Percentiles rank a stretch among this genome's conserved stretches.
These are phyloP conservation scores for Stomorhina lunata DNA, from an alignment of 2,888 invertebrate species.

Conservation along the genomic window DNA sequence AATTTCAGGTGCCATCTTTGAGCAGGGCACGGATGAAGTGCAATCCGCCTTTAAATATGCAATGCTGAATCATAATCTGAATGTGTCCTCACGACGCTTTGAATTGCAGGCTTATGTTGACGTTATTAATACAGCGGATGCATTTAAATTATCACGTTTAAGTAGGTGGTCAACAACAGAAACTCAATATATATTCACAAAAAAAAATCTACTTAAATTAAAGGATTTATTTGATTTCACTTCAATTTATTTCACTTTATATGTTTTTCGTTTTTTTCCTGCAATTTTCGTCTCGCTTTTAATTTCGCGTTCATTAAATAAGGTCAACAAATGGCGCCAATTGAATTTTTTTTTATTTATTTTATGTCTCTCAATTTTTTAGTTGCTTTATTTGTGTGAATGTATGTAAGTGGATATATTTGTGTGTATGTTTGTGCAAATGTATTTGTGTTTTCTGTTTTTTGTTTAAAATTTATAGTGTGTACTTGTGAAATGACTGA, in stretches of 20 bases:
- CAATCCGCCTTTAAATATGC: constrained; percentile 96
- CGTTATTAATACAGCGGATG: constrained; percentile 95
- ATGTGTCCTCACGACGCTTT: constrained; percentile 88
- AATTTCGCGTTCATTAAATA: constrained; percentile 33
- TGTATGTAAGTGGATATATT: no score
- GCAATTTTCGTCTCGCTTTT: constrained; percentile 7
- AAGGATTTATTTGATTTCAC: constrained; percentile 32
- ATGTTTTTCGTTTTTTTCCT: no score
- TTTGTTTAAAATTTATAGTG: constrained; percentile 23
- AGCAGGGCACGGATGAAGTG: constrained; percentile 94
- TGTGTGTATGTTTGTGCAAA: not conserved
- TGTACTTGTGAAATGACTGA: not conserved
- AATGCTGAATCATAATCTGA: constrained; percentile 91
- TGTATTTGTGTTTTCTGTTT: not conserved
- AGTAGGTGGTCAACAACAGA: constrained; percentile 83
- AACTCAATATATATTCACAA: no score
- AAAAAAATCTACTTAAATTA: not conserved
- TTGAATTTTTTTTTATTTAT: constrained; percentile 5
- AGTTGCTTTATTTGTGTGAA: no score
- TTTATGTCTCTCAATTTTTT: constrained; percentile 11
- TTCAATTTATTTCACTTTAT: constrained; percentile 17
- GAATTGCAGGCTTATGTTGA: constrained; percentile 94
- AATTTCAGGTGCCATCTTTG: constrained; percentile 92
- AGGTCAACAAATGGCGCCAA: constrained; percentile 71
- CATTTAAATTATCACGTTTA: constrained; percentile 93